Conservation (phyloP, 2,888 invertebrate species). For the Dryococelus australis region DNA sequence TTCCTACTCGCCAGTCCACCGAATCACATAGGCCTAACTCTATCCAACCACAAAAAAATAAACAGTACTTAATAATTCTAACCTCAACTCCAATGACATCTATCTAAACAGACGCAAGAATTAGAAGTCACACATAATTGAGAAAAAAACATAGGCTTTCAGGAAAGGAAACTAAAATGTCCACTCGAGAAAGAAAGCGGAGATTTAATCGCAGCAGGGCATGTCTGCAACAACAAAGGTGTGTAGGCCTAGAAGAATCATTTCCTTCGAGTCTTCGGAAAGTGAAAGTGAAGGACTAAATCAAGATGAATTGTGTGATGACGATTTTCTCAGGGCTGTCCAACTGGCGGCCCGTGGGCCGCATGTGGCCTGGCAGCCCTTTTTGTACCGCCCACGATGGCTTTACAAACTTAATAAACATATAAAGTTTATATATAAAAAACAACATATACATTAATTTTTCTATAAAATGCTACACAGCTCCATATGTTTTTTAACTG, state of each 20-base stretch:
- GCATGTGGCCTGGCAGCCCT: too few species aligned
- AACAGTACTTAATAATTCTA: neutral
- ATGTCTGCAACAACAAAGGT: neutral
- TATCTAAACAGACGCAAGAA: neutral
- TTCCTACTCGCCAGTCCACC: neutral
- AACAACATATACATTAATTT: too few species aligned
- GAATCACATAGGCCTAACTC: neutral
- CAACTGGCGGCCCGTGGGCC: too few species aligned
- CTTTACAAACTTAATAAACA: too few species aligned
- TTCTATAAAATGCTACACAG: too few species aligned
- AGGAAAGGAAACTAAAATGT: neutral
- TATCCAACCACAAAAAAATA: neutral
- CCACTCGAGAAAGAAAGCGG: neutral
- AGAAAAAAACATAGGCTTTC: neutral
- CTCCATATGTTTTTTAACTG: too few species aligned
- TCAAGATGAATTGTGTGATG: neutral
- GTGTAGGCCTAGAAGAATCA: neutral
- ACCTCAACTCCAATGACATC: conserved; percentile 21
- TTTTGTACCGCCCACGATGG: too few species aligned
- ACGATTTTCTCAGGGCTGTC: neutral
- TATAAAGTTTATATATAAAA: too few species aligned
- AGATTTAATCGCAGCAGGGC: neutral
- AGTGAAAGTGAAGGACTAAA: neutral
- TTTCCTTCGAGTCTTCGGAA: neutral
- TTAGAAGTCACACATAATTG: neutral